Conservation (phyloP, 2,113 vertebrate species). For the Pteronura brasiliensis region DNA sequence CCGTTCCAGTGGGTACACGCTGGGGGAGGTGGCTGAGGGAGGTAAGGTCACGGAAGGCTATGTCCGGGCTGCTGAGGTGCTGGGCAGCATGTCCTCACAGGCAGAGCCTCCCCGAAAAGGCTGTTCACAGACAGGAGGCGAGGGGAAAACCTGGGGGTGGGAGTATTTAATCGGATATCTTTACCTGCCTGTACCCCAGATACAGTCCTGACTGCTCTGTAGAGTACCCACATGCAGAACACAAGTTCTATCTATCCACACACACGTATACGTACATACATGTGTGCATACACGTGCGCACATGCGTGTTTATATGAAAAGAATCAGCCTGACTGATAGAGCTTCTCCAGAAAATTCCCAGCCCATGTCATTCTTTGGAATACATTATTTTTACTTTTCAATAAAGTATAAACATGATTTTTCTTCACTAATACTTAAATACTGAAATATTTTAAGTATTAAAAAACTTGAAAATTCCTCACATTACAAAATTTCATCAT, state of each 20-base stretch:
- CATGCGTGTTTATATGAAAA: not conserved
- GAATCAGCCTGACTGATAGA: not conserved
- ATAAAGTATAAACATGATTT: not conserved
- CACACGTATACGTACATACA: accelerated
- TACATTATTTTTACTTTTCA: not conserved
- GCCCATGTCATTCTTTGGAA: not conserved
- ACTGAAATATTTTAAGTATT: not conserved
- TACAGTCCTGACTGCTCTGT: not conserved
- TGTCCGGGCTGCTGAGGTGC: not conserved
- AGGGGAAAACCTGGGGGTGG: not conserved
- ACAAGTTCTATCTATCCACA: not conserved
- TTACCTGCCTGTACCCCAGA: not conserved
- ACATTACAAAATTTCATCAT: not conserved
- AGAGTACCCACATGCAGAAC: not conserved
- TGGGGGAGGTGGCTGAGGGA: too few species aligned
- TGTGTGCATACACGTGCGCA: not conserved
- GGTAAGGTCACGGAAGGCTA: not conserved
- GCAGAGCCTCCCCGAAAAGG: not conserved
- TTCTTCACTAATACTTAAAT: not conserved
- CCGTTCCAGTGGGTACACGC: not conserved
- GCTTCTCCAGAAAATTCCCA: not conserved
- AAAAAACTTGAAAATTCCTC: not conserved
- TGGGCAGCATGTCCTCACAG: not conserved
- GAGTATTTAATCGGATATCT: not conserved
- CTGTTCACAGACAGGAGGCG: not conserved